A percentile compares a stretch with the other conserved stretches of the same genome.
phyloP scores from a whole-genome alignment of 2,888 invertebrate genomes.

The Pollenia angustigena region DNA sequence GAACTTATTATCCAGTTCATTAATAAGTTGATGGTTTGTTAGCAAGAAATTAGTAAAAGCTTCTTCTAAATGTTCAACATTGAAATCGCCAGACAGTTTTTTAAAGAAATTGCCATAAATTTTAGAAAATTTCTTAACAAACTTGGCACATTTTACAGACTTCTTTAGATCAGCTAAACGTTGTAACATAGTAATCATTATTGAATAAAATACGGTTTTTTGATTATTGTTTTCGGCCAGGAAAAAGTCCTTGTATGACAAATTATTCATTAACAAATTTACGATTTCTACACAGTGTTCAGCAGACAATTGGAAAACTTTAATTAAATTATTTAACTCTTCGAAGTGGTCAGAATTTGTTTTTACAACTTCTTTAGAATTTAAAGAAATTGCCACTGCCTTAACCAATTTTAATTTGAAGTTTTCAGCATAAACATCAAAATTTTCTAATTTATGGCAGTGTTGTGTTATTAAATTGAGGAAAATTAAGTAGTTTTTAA shows the following conservation, averaged over 20 bases:
- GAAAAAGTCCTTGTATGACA: slow-evolving; percentile 82
- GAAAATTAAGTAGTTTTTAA: slow-evolving; percentile 79
- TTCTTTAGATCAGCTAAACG: slow-evolving; percentile 84
- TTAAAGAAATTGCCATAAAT: slow-evolving; percentile 85
- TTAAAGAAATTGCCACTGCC: slow-evolving; percentile 77
- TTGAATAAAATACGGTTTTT: slow-evolving; percentile 85
- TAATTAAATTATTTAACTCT: slow-evolving; percentile 78
- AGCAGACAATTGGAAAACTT: slow-evolving; percentile 78
- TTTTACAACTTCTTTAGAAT: slow-evolving; percentile 60
- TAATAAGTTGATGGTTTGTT: slow-evolving; percentile 87
- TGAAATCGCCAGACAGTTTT: slow-evolving; percentile 83
- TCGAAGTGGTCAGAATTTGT: slow-evolving; percentile 74
- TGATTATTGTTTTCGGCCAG: slow-evolving; percentile 57
- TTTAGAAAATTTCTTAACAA: slow-evolving; percentile 83
- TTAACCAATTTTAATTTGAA: slow-evolving; percentile 81
- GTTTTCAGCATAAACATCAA: slow-evolving; percentile 77
- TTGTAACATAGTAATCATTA: slow-evolving; percentile 85
- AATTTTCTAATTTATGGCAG: slow-evolving; percentile 76
- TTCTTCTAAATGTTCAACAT: slow-evolving; percentile 86
- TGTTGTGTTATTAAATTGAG: slow-evolving; percentile 77
- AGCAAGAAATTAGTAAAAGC: slow-evolving; percentile 86
- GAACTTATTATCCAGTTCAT: slow-evolving; percentile 85
- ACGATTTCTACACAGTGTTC: slow-evolving; percentile 80
- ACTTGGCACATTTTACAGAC: slow-evolving; percentile 78
- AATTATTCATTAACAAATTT: slow-evolving; percentile 76